Conservation (phyloP, 1,140 invertebrate genomes). For the Apis dorsata region DNA sequence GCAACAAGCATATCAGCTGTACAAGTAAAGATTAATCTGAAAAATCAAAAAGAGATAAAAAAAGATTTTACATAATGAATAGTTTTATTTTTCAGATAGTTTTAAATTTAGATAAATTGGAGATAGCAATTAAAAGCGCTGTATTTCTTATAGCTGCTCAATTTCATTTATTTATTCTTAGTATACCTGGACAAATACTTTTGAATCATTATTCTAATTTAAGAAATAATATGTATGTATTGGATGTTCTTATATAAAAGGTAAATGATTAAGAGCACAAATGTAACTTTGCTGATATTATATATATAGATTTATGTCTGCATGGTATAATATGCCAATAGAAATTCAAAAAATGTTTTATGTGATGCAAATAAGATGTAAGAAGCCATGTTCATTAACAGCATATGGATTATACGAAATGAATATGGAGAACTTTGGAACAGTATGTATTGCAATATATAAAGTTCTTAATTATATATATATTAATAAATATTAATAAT, state of each 20-base stretch:
- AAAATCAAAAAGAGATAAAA: background rate
- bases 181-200: constrained; percentile 1
- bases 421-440: constrained; percentile 19
- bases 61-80: background rate
- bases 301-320: background rate
- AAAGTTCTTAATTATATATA: background rate
- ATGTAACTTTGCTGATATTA: background rate
- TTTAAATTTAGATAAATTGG: background rate
- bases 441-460: background rate
- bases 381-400: background rate
- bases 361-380: constrained; percentile 3
- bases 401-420: constrained; percentile 11
- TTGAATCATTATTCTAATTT: background rate
- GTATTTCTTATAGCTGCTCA: background rate
- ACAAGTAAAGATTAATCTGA: background rate
- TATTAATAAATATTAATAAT: background rate
- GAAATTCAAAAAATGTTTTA: background rate
- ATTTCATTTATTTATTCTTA: constrained; percentile 1
- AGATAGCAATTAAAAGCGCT: background rate
- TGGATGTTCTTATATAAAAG: background rate
- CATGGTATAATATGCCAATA: background rate
- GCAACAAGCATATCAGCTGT: background rate
- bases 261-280: too few relatives aligned
- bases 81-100: background rate
- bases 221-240: background rate